Base-by-base conservation (phyloP, 2,797 vertebrate genomes). In the Rhinella marina region DNA sequence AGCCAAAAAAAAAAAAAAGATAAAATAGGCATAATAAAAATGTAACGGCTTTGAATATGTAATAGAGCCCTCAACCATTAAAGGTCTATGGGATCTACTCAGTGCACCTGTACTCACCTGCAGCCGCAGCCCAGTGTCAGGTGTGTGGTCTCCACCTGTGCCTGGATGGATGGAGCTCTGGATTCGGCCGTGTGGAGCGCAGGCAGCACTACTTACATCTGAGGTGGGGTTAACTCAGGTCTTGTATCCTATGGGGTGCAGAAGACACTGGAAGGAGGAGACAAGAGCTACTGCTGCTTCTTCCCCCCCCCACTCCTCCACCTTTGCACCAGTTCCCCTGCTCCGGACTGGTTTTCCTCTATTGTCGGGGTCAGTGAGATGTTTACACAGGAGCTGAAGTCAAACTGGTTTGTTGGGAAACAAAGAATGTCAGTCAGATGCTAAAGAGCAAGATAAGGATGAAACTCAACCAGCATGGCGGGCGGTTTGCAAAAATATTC, bases 91-190 rank as follows among this genome's bases (percentile, higher is more conserved):
- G 14, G 66, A 29, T 0, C 27, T 0, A 0, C 19, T 12, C 68
- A 17, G 17, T 6, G 0, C 68, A 75, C 66, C 78, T 62, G 78
- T 48, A 41, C 85, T 75, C 79, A 87, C 86, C 86, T 87, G 86
- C 32, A 29, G 57, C 27, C 72, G 29, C 29, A 66, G 19, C 25
- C 12, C 81, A 8, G 29, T 0, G 9, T 64, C 57, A 79, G 25
- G 68, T 62, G 76, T 2, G 68, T 4, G 16, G 1, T 41, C 7
- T 54, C 57, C 14, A 11, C 80, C 52, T 23, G 41, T 32, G 62
- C 66, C 32, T 32, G 56, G 14, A 68, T 54, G 68, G n/a, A 21
- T 52, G 7, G 7, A 64, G n/a, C 50, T 16, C 79, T 77, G 68
- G 80, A 66, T 17, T 21, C 16, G 17, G 32, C 32, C 5, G 32